Evolutionary conservation across 2,113 vertebrate species (phyloP).

Genomic region (Rallus limicola): DNA sequence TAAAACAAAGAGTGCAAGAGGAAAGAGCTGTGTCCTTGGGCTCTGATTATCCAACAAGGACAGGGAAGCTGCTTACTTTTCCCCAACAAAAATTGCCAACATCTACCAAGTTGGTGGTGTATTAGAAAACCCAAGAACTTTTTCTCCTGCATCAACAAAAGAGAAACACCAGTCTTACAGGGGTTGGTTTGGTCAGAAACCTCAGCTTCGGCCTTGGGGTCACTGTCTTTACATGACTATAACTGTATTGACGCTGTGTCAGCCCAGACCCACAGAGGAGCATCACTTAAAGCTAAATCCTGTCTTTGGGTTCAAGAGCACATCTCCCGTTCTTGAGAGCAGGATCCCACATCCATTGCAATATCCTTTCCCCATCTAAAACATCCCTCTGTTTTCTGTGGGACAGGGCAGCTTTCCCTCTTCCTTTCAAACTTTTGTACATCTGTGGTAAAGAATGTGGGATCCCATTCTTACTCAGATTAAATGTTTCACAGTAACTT

Average conservation of each 20-base stretch:
- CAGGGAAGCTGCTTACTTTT: background rate
- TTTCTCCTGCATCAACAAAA: background rate
- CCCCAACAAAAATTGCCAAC: background rate
- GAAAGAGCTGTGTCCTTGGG: background rate
- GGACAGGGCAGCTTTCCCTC: background rate
- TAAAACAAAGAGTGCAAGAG: background rate
- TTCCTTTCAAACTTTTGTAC: background rate
- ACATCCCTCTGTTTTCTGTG: background rate
- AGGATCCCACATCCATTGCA: background rate
- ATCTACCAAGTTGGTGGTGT: background rate
- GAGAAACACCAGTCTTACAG: background rate
- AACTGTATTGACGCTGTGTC: background rate
- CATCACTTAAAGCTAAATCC: background rate
- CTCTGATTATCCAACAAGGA: background rate
- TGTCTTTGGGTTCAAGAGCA: background rate
- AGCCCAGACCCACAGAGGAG: background rate
- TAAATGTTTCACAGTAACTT: background rate
- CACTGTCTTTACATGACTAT: background rate
- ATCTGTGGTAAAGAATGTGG: background rate
- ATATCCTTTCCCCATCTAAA: background rate
- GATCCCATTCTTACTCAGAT: fast-evolving
- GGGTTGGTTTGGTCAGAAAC: background rate
- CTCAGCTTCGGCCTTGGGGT: background rate
- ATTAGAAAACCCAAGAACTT: background rate
- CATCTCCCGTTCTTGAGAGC: background rate